These are phyloP conservation scores for Drosophila neoperkinsi DNA, from an alignment of 2,888 invertebrate genomes.

Conservation along the genomic window DNA sequence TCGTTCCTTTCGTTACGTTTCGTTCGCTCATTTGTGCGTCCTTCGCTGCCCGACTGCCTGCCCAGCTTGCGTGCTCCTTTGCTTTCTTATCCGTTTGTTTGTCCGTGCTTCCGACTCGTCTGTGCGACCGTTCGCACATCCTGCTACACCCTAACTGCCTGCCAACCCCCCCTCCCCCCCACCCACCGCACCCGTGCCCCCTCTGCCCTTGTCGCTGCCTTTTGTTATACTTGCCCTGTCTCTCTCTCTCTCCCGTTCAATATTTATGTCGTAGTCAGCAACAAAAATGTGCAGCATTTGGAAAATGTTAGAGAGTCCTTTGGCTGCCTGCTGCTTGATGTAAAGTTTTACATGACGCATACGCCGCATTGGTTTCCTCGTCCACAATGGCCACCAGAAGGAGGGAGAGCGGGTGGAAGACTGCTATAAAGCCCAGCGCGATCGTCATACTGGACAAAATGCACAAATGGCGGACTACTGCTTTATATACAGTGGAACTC, in stretches of 20 bases:
- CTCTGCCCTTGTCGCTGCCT: conserved; percentile 27
- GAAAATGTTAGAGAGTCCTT: conserved; percentile 60
- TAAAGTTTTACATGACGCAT: conserved; percentile 64
- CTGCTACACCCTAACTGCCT: conserved; percentile 53
- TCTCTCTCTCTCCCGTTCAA: conserved; percentile 10
- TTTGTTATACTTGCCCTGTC: conserved; percentile 32
- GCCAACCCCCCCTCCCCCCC: neutral
- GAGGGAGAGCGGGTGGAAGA: neutral
- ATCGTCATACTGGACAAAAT: conserved; percentile 42
- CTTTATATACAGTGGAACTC: conserved; percentile 1
- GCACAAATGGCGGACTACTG: conserved; percentile 6
- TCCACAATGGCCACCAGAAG: conserved; percentile 10
- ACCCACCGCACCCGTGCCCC: neutral
- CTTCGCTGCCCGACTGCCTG: conserved; percentile 26
- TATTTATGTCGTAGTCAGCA: conserved; percentile 62
- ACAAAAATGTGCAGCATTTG: conserved; percentile 72
- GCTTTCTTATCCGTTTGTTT: conserved; percentile 78
- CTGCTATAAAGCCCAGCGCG: conserved; percentile 24
- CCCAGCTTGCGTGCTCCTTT: conserved; percentile 27
- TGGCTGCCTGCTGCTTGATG: conserved; percentile 26
- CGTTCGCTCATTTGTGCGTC: conserved; percentile 33
- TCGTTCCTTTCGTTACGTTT: conserved; percentile 11
- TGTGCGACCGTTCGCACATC: conserved; percentile 80
- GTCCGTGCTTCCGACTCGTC: conserved; percentile 79
- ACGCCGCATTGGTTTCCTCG: conserved; percentile 62